These are phyloP conservation scores for Pherbina coryleti DNA, from an alignment of 2,888 invertebrate species.

Conservation along the genomic window DNA sequence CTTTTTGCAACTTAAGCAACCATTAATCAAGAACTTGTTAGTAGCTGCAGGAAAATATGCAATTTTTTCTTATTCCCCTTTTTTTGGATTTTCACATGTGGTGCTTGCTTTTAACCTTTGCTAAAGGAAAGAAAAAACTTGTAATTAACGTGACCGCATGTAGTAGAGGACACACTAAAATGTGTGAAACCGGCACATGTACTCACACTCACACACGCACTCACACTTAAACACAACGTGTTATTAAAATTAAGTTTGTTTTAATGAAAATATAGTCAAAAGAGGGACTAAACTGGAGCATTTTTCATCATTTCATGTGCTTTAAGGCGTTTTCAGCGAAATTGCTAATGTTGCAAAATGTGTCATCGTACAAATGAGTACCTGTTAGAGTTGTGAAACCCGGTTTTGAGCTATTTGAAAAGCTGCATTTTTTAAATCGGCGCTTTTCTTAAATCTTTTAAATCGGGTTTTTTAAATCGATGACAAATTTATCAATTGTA, in stretches of 20 bases:
- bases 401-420: too few relatives aligned
- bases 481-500: too few relatives aligned
- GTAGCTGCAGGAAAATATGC: neutral
- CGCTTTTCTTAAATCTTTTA: too few relatives aligned
- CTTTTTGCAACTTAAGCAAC: conserved; percentile 58
- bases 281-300: neutral
- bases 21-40: conserved; percentile 56
- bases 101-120: neutral
- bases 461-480: too few relatives aligned
- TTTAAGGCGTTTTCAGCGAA: too few relatives aligned
- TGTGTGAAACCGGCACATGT: too few relatives aligned
- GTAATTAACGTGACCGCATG: conserved; percentile 28
- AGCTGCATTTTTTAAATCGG: too few relatives aligned
- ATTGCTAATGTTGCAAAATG: too few relatives aligned
- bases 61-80: neutral
- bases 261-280: neutral
- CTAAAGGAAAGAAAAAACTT: neutral
- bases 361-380: too few relatives aligned
- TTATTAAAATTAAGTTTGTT: conserved; percentile 4
- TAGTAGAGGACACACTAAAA: neutral
- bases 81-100: neutral
- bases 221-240: neutral
- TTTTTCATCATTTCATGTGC: too few relatives aligned
- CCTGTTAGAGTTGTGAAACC: too few relatives aligned
- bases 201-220: neutral